Evolutionary conservation across 2,113 vertebrate genomes (phyloP), one percentile per base, ranked within the genome.

Genomic region (Mola mola): DNA sequence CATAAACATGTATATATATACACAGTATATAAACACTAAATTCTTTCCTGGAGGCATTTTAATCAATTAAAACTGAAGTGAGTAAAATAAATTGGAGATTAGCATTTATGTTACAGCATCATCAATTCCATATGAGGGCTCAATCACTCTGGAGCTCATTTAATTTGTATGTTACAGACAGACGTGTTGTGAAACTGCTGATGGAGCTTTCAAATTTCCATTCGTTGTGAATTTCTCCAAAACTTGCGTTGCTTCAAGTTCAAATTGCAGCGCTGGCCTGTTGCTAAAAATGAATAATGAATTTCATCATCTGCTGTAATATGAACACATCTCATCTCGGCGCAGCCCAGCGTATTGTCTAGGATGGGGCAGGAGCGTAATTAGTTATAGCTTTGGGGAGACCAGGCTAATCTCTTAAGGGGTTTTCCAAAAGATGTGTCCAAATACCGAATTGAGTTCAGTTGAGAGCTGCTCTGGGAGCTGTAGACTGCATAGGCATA

Each of bases 231-330:
- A 21, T 55, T 25, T 28, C 49, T 67, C 19, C 37, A 65, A 71
- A n/a, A 49, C 33, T 17, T 21, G 24, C 9, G 12, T 47, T 19
- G 49, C 68, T 47, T 64, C 69, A 36, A 78, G 77, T 64, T 66
- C 19, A 63, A 62, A 74, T 51, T 60, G 60, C 65, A 70, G 58
- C 60, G 56, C 26, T 31, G 69, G 50, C 72, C 17, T 43, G 43
- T 86, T 86, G 75, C 83, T 67, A 51, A 47, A 61, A 77, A 84
- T 69, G 37, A 75, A 80, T 83, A 77, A 87, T 83, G 63, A 58
- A 80, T 88, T 88, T 86, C 79, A 86, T 88, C 87, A 89, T 57
- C 61, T 70, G 12, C 70, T 63, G 51, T 74, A 66, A 67, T 66
- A 68, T 72, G 72, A 82, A 53, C 49, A 42, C 34, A 58, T 69